Evolutionary conservation across 2,888 invertebrate species (phyloP), one percentile per base, ranked within the genome.

Genomic region (Germaria angustata): DNA sequence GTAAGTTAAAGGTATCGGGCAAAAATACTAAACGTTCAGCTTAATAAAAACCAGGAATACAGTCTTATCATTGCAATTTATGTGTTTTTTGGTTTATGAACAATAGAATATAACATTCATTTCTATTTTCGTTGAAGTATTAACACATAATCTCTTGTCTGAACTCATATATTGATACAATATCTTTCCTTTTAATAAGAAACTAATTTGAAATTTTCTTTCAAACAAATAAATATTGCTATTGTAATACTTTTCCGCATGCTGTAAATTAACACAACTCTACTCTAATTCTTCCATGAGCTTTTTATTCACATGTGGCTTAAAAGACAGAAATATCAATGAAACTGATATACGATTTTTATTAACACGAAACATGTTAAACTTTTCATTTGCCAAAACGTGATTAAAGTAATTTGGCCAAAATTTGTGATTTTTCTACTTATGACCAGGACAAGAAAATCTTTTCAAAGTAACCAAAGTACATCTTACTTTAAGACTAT

Each of bases 371-470:
- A 49, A 0, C 22, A 22, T 22, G 71, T 63, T 57, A 55, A n/a
- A 39, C 63, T 71, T 65, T 55, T 69, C 78, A 57, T 72, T 65
- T 79, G 32, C 7, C 39, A 28, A 46, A 72, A 72, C 65, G 57
- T 49, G 65, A 22, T 57, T 0, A 9, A 79, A 71, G 57, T 72
- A 39, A 32, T 72, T 55, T 57, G 32, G 51, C 78, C 46, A 65
- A 65, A 72, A 49, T 2, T 2, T 5, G 34, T 49, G 0, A 28
- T n/a, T n/a, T n/a, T n/a, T n/a, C n/a, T n/a, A n/a, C n/a, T n/a
- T n/a, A n/a, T n/a, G n/a, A n/a, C n/a, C 13, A 8, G 1, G 41
- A 1, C 28, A 51, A 61, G 17, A 66, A 68, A 61, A 61, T 51
- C 22, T 24, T 5, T 44, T 49, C 20, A 4, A n/a, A 39, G 32